These are phyloP conservation scores for Ageneiosus marmoratus DNA, from an alignment of 2,113 vertebrate genomes.

Conservation along the genomic window DNA sequence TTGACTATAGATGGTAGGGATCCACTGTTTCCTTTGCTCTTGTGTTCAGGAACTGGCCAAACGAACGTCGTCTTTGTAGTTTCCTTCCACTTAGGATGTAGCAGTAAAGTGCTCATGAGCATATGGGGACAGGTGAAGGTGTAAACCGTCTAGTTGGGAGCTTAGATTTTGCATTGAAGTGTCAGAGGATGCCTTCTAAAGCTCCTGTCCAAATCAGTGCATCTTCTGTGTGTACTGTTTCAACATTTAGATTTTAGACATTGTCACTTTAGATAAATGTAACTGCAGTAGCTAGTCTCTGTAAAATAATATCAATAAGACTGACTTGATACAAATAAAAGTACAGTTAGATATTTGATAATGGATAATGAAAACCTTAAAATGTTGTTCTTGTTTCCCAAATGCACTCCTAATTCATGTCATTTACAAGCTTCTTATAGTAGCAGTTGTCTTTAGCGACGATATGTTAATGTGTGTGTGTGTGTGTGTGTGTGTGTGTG, in stretches of 20 bases:
- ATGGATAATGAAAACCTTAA: neutral
- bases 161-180: constrained; percentile 32
- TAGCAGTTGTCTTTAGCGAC: neutral
- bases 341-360: neutral
- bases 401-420: neutral
- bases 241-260: neutral
- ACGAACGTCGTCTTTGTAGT: neutral
- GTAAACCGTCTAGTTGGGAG: constrained; percentile 26
- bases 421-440: neutral
- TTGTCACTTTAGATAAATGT: neutral
- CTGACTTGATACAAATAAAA: neutral
- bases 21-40: constrained; percentile 1
- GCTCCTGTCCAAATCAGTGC: neutral
- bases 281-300: neutral
- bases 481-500: neutral
- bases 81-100: constrained; percentile 3
- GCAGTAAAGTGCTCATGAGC: constrained; percentile 15
- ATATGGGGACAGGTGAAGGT: constrained; percentile 45
- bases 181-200: constrained; percentile 16
- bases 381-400: neutral
- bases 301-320: neutral
- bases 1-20: neutral
- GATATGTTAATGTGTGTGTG: neutral
- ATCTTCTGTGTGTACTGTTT: neutral
- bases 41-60: neutral